Evolutionary conservation across 1,140 invertebrate genomes (phyloP), one percentile per base, ranked within the genome.

Genomic region (Euschistus heros): DNA sequence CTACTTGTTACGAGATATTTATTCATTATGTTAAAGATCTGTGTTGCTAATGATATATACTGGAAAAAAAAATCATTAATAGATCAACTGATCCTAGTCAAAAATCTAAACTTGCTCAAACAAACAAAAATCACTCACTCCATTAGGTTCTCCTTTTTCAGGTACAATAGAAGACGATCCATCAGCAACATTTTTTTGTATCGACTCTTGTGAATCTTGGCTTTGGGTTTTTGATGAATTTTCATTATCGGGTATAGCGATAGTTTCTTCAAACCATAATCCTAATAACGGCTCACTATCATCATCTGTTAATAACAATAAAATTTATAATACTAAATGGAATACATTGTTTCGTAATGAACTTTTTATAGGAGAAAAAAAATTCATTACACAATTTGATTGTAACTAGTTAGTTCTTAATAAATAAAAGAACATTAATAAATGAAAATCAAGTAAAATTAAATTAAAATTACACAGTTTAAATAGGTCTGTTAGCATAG

Each of bases 211-310:
- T 13, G 65, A 52, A 46, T 66, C 65, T 46, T 66, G 65, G 10
- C 54, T 61, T 27, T 62, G 65, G 8, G 59, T 60, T 42, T 66
- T 66, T 5, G 65, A 55, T 10, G 65, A 66, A 37, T 47, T 68
- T 22, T 68, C 62, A 67, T 77, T 73, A 69, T 89, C 88, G 0
- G 86, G 85, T 15, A 89, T 89, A 27, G 87, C 87, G 17, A 94
- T 75, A 0, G 91, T 93, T 75, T 93, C 91, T 74, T 94, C 91
- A 77, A 95, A 93, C 91, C 92, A 94, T 64, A 91, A 81, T 0
- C 92, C 92, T 71, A 95, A 80, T 67, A 95, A 85, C 2, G 91
- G 91, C 75, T 95, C 92, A 76, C 89, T 93, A 76, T 92, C 90
- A 77, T 91, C 89, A 72, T 81, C 80, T 77, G 27, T 7, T 37